These are phyloP conservation scores for Diceros bicornis DNA, from an alignment of 2,797 vertebrate genomes.

Conservation along the genomic window DNA sequence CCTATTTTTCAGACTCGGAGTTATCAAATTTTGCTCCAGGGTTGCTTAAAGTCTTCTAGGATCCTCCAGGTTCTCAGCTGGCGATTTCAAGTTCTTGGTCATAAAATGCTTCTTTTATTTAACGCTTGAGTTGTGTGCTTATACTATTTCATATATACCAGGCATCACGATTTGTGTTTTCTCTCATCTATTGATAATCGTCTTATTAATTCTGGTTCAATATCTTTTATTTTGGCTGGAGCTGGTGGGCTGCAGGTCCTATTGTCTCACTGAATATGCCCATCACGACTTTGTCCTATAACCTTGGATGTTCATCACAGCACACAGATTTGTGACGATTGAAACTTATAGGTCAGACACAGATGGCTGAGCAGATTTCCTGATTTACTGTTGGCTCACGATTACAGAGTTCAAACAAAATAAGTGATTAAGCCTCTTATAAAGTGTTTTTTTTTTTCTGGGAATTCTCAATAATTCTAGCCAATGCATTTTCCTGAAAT, in stretches of 20 bases:
- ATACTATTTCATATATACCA: background rate
- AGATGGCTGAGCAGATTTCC: conserved; percentile 9
- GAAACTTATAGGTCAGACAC: conserved; percentile 22
- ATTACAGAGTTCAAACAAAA: conserved; percentile 50
- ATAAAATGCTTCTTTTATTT: background rate
- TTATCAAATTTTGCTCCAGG: background rate
- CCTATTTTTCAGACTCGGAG: background rate
- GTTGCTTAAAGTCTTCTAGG: background rate
- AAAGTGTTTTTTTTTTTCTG: background rate
- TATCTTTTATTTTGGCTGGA: background rate
- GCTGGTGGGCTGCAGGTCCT: background rate
- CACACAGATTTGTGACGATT: background rate
- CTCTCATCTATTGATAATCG: background rate
- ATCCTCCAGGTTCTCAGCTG: background rate
- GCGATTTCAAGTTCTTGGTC: background rate
- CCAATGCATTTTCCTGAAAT: conserved; percentile 53
- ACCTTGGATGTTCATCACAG: background rate
- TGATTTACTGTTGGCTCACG: conserved; percentile 34
- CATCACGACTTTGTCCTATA: background rate
- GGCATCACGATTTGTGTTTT: background rate
- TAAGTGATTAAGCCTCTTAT: conserved; percentile 11
- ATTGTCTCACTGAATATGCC: background rate
- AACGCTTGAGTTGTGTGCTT: background rate
- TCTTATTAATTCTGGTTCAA: background rate
- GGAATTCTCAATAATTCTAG: conserved; percentile 60